Conservation (phyloP, 2,113 vertebrate species). For the Pomatorhinus ruficollis region DNA sequence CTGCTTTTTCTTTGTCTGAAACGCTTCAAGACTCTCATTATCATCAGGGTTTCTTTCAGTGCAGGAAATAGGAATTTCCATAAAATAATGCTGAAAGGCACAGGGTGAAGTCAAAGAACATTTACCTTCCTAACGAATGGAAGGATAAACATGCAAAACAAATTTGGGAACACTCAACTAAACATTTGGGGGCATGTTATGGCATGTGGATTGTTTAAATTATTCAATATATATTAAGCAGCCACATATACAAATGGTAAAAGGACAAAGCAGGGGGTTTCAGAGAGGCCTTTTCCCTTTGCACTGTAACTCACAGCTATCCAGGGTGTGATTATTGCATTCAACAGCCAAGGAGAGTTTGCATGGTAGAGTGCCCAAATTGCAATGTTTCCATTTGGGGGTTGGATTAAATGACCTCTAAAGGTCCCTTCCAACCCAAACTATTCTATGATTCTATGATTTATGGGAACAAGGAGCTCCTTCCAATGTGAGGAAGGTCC, state of each 20-base stretch:
- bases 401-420: background rate
- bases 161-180: constrained; percentile 1
- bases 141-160: constrained; percentile 19
- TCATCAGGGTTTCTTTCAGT: constrained; percentile 57
- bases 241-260: background rate
- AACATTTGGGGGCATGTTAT: background rate
- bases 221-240: background rate
- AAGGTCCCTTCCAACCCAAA: background rate
- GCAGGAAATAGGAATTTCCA: constrained; percentile 55
- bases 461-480: background rate
- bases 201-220: background rate
- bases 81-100: constrained; percentile 57
- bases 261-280: background rate
- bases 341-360: background rate
- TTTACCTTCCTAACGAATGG: background rate
- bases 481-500: background rate
- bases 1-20: constrained; percentile 18
- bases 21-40: constrained; percentile 46
- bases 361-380: background rate
- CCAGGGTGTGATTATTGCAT: background rate
- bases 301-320: background rate
- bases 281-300: background rate
- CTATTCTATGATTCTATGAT: background rate
- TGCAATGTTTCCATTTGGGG: background rate
- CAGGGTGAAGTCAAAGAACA: constrained; percentile 32